Base-by-base conservation (phyloP, 2,797 vertebrate genomes). In the Gymnodraco acuticeps region DNA sequence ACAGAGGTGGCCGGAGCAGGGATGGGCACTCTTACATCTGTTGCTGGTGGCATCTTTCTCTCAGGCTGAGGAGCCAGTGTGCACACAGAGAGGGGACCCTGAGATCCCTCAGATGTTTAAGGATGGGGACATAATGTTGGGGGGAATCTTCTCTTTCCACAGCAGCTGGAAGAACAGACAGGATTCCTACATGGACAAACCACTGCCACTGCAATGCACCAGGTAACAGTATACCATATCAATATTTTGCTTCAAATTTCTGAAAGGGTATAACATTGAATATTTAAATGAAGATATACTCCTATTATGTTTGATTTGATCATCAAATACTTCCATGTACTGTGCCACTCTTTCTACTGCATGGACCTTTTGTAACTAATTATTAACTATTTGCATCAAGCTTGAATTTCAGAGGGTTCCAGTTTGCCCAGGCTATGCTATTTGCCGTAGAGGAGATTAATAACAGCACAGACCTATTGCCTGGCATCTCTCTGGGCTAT, bases 381-480 rank as follows among this genome's bases (percentile, higher is more conserved):
- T 27, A 27, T 16, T 48, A 19, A 64, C n/a, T 69, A 13, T 78
- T 7, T 64, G n/a, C 13, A 53, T 73, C 1, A 27, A 95, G 94
- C 81, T 77, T 94, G 47, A 92, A 93, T 85, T 92, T 91, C 81
- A 93, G 93, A 83, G 93, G 65, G 2, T 90, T 94, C 78, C 94
- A 95, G 72, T 92, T 55, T 85, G 82, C 89, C 13, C 93, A 93
- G 64, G 80, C 94, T 3, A 89, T 94, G 93, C 64, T 93, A 3
- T 95, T 93, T 82, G 93, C 93, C 33, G 86, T 94, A 17, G 92
- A 92, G 51, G 94, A 95, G 75, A 95, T 95, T 15, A 94, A 94
- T 75, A 94, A 94, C 80, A 93, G 86, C 51, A 87, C 91, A 48
- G 74, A 88, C 19, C 69, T 95, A n/a, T 79, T 95, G 70, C 94